phyloP scores from a whole-genome alignment of 2,797 vertebrate genomes.

The Zenarchopterus dispar region DNA sequence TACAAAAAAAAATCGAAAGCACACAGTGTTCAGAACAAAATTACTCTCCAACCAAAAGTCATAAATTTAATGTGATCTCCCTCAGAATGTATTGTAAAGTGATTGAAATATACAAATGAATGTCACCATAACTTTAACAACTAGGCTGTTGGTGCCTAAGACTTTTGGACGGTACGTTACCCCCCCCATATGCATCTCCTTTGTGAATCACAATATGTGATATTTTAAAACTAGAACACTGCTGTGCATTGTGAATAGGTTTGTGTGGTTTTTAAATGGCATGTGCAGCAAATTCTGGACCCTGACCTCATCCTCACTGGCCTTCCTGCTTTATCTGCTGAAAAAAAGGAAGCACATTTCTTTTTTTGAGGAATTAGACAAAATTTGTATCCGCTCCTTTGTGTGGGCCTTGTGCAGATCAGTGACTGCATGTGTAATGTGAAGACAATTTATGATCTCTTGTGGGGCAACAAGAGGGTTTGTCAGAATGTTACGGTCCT shows the following conservation, averaged over 20 bases:
- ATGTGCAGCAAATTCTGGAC: slow-evolving; percentile 21
- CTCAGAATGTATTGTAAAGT: too few species aligned
- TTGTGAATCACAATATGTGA: not conserved
- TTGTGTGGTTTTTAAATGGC: slow-evolving; percentile 20
- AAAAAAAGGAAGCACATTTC: slow-evolving; percentile 8
- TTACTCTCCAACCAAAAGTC: too few species aligned
- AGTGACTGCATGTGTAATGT: not conserved
- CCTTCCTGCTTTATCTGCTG: slow-evolving; percentile 51
- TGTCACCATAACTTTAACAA: too few species aligned
- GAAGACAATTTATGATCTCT: slow-evolving; percentile 11
- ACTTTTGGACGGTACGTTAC: too few species aligned
- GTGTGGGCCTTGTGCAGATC: not conserved
- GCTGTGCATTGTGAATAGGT: not conserved
- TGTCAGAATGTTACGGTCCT: slow-evolving; percentile 17
- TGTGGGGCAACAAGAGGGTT: not conserved
- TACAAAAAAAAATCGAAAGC: too few species aligned
- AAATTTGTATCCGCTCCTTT: not conserved
- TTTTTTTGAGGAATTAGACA: not conserved
- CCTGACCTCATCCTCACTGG: slow-evolving; percentile 11
- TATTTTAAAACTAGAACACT: not conserved
- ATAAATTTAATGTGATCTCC: too few species aligned
- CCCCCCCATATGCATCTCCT: not conserved
- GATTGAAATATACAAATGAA: too few species aligned
- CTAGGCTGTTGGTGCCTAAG: too few species aligned
- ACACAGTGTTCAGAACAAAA: too few species aligned